Evolutionary conservation across 2,888 invertebrate genomes (phyloP), one percentile per base, ranked within the genome.

Genomic region (Blastobasis lacticolella): DNA sequence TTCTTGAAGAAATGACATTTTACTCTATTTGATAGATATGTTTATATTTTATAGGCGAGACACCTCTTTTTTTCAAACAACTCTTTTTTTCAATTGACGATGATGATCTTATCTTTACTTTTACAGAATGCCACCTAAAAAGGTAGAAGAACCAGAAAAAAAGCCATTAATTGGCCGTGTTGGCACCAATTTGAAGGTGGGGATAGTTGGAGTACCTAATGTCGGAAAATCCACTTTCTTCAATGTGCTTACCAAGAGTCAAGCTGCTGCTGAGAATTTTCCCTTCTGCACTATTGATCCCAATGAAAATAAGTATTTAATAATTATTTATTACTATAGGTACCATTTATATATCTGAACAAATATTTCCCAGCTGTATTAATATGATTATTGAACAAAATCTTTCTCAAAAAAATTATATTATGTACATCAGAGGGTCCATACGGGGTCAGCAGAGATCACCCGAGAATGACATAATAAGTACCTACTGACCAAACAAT

Each of bases 281-380:
- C 99, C 99, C 0, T 99, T 99, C 91, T 99, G 99, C 90, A 99
- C 99, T 81, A 99, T 99, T 78, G 98, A 99, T 88, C 99, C 99
- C 48, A 99, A 99, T 95, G 99, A 99, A 92, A 98, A 97, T 97
- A 96, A 97, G 97, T 97, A 94, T 93, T 52, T 44, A 23, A 23
- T 23, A 49, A 56, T 55, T 55, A 47, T 42, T 45, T 54, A 38
- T 44, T 60, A 58, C 23, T 47, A 8, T 45, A 8, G 23, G 23
- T 23, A 23, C 1, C 23, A 23, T 23, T 23, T 23, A 3, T 23
- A 23, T 23, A 23, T 23, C 23, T 23, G 23, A 23, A 23, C 23
- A 23, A 23, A 23, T 23, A 23, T 23, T 23, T 23, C 23, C 23
- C 23, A 23, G 1, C 23, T 23, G 3, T 23, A 23, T 23, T 23